Conservation (phyloP, 2,113 vertebrate genomes). For the Neoarius graeffei region DNA sequence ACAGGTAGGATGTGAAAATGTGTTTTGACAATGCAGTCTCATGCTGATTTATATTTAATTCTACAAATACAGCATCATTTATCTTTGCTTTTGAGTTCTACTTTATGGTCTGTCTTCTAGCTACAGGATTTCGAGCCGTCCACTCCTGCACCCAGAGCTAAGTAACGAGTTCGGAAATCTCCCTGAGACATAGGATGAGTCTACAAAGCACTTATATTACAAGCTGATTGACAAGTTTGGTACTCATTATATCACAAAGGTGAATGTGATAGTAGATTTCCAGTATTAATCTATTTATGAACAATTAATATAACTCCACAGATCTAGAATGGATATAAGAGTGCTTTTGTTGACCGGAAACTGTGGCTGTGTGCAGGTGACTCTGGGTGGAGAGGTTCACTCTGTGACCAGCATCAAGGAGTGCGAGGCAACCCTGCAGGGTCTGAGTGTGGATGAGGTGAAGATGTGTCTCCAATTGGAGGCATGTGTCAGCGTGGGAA, state of each 20-base stretch:
- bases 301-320: background rate
- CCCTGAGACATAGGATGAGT: slow-evolving; percentile 48
- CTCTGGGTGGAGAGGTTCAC: slow-evolving; percentile 72
- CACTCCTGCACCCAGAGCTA: slow-evolving; percentile 66
- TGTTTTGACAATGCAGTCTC: background rate
- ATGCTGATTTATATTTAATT: background rate
- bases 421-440: slow-evolving; percentile 74
- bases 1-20: slow-evolving; percentile 71
- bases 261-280: slow-evolving; percentile 39
- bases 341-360: background rate
- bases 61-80: background rate
- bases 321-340: too few relatives aligned
- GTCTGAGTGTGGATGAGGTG: slow-evolving; percentile 70
- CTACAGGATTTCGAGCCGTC: slow-evolving; percentile 62
- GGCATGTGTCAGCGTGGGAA: slow-evolving; percentile 59
- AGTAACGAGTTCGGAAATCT: background rate
- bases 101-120: slow-evolving; percentile 49
- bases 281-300: too few relatives aligned
- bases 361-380: slow-evolving; percentile 58
- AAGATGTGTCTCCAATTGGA: slow-evolving; percentile 74
- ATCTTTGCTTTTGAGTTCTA: background rate
- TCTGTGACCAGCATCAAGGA: slow-evolving; percentile 79
- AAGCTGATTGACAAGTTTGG: slow-evolving; percentile 72
- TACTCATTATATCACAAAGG: slow-evolving; percentile 77
- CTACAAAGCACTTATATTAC: slow-evolving; percentile 66